Evolutionary conservation across 2,113 vertebrate species (phyloP), one percentile per base, ranked within the genome.

Genomic region (Vombatus ursinus): DNA sequence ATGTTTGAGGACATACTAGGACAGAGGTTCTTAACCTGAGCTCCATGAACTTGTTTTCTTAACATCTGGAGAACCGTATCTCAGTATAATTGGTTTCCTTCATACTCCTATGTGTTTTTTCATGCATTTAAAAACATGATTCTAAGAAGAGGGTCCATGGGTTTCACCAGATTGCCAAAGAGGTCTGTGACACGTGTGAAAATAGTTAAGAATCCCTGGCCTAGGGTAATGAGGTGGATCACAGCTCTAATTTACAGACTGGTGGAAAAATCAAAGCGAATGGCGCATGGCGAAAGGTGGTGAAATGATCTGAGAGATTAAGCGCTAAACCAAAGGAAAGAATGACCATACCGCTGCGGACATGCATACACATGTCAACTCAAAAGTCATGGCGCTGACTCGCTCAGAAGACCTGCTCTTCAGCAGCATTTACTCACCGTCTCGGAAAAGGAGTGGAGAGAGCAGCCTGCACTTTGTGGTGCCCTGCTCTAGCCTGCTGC

Each of bases 381-480:
- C 22, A 2, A 1, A 6, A 92, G 8, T 0, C 0, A 22, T 23
- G 68, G 68, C 2, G 6, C 61, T 49, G 2, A 49, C 48, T n/a
- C 11, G 61, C 0, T 0, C 52, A 12, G 8, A 8, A 89, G 31
- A 90, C 0, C 0, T 14, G 8, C 0, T 0, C 84, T 37, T 2
- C 0, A 9, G 22, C 0, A 7, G 31, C 26, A 89, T 50, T 10
- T 24, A 0, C 11, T 9, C 31, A 0, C 0, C 2, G 68, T 90
- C 31, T 31, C 91, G 1, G n/a, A 28, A 2, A 52, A 0, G 0
- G 2, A 19, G 0, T 0, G 12, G 0, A 0, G 19, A 0, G 95
- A 0, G 0, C 25, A 0, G 0, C 50, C 1, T 26, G 8, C 24
- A 6, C 25, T 48, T 53, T 0, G 0, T 48, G 92, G 19, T 77